A percentile compares a stretch with the other conserved stretches of the same genome.
Evolutionary conservation across 2,888 invertebrate genomes (phyloP).

Genomic region (Drosophila antonietae): DNA sequence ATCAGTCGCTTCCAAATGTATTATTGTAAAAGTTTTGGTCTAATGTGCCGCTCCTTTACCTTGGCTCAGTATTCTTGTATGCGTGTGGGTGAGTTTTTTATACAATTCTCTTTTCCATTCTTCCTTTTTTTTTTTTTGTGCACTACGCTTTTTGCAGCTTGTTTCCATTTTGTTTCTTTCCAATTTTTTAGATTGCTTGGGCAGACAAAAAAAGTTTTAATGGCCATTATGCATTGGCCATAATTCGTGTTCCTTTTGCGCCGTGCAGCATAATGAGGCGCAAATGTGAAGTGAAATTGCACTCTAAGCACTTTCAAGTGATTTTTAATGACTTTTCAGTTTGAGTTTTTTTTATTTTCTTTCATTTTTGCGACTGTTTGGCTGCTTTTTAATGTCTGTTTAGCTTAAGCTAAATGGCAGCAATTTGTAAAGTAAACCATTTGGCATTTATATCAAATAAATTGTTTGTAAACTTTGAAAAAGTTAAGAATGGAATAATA

Average conservation of each 20-base stretch:
- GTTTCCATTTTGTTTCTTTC: slow-evolving; percentile 30
- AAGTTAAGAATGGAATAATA: background rate
- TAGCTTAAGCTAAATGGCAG: slow-evolving; percentile 17
- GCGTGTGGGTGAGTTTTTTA: slow-evolving; percentile 7
- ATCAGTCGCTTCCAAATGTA: slow-evolving; percentile 63
- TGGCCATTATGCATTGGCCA: slow-evolving; percentile 77
- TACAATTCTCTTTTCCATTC: slow-evolving; percentile 10
- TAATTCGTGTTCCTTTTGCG: slow-evolving; percentile 62
- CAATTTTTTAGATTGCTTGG: slow-evolving; percentile 46
- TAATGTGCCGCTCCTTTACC: slow-evolving; percentile 56
- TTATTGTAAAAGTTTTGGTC: slow-evolving; percentile 73
- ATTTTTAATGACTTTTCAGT: slow-evolving; percentile 71
- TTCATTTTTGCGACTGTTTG: slow-evolving; percentile 15
- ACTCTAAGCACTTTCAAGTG: slow-evolving; percentile 67
- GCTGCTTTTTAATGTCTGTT: background rate
- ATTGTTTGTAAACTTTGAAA: slow-evolving; percentile 1
- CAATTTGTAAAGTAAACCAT: slow-evolving; percentile 28
- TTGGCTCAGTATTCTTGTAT: slow-evolving; percentile 23
- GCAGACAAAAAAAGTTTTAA: slow-evolving; percentile 61
- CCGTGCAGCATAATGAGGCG: slow-evolving; percentile 56
- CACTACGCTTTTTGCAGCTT: slow-evolving; percentile 19
- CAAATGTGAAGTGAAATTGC: slow-evolving; percentile 66
- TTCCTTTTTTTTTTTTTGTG: slow-evolving; percentile 13
- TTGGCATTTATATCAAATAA: slow-evolving; percentile 20
- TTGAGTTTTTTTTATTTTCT: slow-evolving; percentile 18